These are phyloP conservation scores for Onychomys leucogaster DNA, from an alignment of 2,797 vertebrate species.

Conservation along the genomic window DNA sequence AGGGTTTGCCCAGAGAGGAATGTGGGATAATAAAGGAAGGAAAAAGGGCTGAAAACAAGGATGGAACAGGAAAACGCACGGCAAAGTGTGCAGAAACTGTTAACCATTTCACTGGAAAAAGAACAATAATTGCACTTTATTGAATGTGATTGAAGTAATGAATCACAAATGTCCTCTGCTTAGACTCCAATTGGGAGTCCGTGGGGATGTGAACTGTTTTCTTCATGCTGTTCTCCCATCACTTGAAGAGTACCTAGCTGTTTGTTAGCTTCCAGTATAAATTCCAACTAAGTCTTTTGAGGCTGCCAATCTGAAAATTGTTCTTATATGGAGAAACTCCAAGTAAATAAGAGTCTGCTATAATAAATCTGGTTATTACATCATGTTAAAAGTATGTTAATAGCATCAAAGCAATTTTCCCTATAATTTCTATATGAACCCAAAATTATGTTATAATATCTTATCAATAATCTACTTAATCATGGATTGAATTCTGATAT, in stretches of 20 bases:
- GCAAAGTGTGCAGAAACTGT: background rate
- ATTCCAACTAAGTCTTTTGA: background rate
- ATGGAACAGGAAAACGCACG: background rate
- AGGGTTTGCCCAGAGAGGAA: background rate
- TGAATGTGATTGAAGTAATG: background rate
- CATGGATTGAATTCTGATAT: constrained; percentile 46
- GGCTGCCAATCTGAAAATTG: constrained; percentile 18
- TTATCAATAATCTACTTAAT: constrained; percentile 33
- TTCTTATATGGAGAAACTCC: constrained; percentile 25
- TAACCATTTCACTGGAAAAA: background rate
- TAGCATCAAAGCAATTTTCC: constrained; percentile 4
- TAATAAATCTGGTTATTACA: constrained; percentile 60
- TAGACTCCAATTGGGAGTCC: background rate
- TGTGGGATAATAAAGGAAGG: background rate
- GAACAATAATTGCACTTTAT: background rate
- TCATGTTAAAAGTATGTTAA: constrained; percentile 40
- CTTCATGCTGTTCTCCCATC: background rate
- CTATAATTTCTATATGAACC: constrained; percentile 15
- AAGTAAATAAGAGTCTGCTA: constrained; percentile 13
- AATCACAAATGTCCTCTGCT: background rate
- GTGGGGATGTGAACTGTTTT: background rate
- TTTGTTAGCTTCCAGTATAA: background rate
- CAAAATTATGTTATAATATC: constrained; percentile 27
- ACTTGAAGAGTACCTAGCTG: background rate
- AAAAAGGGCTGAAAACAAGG: background rate